Evolutionary conservation across 1,140 invertebrate species (phyloP).

Genomic region (Drosophila quadrilineata): DNA sequence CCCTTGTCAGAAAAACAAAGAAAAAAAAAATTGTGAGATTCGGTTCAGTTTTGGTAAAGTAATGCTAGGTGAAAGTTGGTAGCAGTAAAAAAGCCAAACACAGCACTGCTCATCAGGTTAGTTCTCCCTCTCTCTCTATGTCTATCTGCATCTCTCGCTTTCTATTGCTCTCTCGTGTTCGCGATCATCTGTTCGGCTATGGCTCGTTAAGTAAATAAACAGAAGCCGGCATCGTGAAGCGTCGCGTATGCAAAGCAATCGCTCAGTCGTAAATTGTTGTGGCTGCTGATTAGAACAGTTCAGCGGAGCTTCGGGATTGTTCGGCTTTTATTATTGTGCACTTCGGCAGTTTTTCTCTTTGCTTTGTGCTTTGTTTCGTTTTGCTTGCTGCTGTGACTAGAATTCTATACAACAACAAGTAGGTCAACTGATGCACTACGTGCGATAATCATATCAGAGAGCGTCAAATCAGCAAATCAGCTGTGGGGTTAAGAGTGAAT

Average conservation of each 20-base stretch:
- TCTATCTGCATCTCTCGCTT: neutral
- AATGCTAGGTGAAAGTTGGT: no score
- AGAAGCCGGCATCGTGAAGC: constrained; percentile 19
- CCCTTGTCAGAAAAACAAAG: no score
- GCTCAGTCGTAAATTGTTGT: constrained; percentile 33
- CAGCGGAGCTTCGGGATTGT: neutral
- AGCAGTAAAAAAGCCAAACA: no score
- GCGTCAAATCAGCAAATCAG: neutral
- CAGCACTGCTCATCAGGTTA: no score
- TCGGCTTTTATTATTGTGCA: no score
- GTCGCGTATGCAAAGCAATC: neutral
- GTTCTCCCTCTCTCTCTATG: no score
- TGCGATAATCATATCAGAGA: constrained; percentile 7
- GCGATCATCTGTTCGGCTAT: constrained; percentile 4
- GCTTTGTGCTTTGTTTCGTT: neutral
- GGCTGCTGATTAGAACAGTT: constrained; percentile 18
- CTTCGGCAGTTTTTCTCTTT: no score
- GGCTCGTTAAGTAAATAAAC: constrained; percentile 15
- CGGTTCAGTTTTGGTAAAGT: no score
- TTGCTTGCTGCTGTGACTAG: neutral
- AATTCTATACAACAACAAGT: constrained; percentile 34
- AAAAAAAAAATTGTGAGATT: no score
- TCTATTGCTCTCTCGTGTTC: neutral
- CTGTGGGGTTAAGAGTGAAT: constrained; percentile 35
- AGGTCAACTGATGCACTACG: constrained; percentile 29